A percentile compares a stretch with the other conserved stretches of the same genome.
These are phyloP conservation scores for Shargacucullia verbasci DNA, from an alignment of 2,888 invertebrate species.

Conservation along the genomic window DNA sequence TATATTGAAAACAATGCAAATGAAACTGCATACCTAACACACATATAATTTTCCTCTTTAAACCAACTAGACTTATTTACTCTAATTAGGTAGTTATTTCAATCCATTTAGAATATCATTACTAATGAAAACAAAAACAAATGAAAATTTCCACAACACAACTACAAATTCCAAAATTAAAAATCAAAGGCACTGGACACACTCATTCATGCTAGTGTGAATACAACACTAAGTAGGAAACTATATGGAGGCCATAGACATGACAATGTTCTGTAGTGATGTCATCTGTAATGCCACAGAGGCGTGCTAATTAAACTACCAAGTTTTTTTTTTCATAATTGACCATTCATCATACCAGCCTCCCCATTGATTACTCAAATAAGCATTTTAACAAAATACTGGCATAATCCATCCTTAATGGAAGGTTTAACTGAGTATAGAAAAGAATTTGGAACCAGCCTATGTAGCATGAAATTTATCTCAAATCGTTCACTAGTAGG, in stretches of 20 bases:
- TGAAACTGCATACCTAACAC: too few species aligned
- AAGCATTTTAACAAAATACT: too few species aligned
- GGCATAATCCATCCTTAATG: too few species aligned
- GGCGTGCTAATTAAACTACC: slow-evolving; percentile 67
- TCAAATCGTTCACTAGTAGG: too few species aligned
- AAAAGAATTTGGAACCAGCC: too few species aligned
- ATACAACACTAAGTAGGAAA: slow-evolving; percentile 60
- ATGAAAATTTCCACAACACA: background rate
- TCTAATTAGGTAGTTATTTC: too few species aligned
- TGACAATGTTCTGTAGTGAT: slow-evolving; percentile 69
- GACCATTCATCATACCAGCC: background rate
- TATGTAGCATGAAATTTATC: too few species aligned
- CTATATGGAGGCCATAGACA: slow-evolving; percentile 63
- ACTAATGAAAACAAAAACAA: background rate
- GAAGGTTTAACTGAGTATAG: too few species aligned
- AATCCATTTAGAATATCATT: background rate
- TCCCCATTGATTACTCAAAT: too few species aligned
- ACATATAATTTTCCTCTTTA: too few species aligned
- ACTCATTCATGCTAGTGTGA: slow-evolving; percentile 54
- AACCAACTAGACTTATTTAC: too few species aligned
- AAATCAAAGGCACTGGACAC: slow-evolving; percentile 41
- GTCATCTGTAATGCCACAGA: slow-evolving; percentile 67
- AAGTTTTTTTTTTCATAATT: slow-evolving; percentile 37
- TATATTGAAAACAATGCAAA: too few species aligned
- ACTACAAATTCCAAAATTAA: slow-evolving; percentile 10